A percentile compares a stretch with the other conserved stretches of the same genome.
Conservation (phyloP, 1,140 invertebrate genomes). For the Uloborus diversus region DNA sequence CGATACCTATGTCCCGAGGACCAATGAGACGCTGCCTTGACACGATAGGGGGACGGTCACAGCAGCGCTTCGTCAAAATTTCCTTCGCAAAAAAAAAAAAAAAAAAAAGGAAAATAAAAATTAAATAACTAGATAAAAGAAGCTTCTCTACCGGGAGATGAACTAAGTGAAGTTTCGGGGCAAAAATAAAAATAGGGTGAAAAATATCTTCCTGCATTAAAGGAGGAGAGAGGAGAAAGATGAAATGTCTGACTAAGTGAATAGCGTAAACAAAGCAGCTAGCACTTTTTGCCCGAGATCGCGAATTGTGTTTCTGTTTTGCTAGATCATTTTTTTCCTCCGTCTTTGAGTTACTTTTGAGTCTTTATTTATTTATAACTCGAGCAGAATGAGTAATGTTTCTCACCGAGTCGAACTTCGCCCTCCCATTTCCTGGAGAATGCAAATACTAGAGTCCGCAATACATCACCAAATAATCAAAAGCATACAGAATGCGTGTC, state of each 20-base stretch:
- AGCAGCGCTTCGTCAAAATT: conserved; percentile 19
- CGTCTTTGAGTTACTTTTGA: background rate
- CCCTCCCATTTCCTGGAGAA: too few relatives aligned
- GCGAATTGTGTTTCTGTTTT: conserved; percentile 21
- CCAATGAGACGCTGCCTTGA: conserved; percentile 41
- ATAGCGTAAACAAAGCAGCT: conserved; percentile 45
- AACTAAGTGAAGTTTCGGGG: conserved; percentile 43
- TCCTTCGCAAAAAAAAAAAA: background rate
- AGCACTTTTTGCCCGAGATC: background rate
- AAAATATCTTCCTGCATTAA: conserved; percentile 48
- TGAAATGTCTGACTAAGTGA: conserved; percentile 53
- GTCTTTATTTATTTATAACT: conserved; percentile 32
- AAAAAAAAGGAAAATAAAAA: conserved; percentile 18
- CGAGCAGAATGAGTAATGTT: conserved; percentile 11
- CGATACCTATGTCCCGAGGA: conserved; percentile 50
- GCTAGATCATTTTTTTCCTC: conserved; percentile 23
- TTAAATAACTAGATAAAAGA: conserved; percentile 40
- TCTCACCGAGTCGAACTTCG: too few relatives aligned
- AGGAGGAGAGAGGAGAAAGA: conserved; percentile 35
- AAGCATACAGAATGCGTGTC: too few relatives aligned
- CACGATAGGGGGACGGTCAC: conserved; percentile 27
- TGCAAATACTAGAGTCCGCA: too few relatives aligned
- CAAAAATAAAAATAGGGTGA: conserved; percentile 49
- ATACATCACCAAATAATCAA: too few relatives aligned
- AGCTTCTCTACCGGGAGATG: conserved; percentile 3